A percentile compares a stretch with the other conserved stretches of the same genome.
Evolutionary conservation across 2,888 invertebrate genomes (phyloP).

Genomic region (Anoncus sp.): DNA sequence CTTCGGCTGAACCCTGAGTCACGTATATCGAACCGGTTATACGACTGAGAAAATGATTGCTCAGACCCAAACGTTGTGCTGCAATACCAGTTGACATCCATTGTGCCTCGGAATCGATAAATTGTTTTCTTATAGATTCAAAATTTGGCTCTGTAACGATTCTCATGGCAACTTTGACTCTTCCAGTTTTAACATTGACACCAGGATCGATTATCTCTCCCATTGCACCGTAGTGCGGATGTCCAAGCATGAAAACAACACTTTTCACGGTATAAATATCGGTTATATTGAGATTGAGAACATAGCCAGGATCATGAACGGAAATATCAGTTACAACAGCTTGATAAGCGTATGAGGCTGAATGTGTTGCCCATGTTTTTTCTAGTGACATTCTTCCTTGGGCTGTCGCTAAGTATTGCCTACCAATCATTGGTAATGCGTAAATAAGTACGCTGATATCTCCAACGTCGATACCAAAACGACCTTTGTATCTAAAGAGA

Average conservation of each 20-base stretch:
- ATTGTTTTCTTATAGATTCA: constrained; percentile 71
- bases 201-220: constrained; percentile 88
- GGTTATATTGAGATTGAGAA: constrained; percentile 83
- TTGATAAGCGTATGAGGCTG: constrained; percentile 89
- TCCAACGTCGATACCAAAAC: constrained; percentile 92
- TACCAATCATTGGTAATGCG: constrained; percentile 89
- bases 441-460: constrained; percentile 88
- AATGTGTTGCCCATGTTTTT: constrained; percentile 88
- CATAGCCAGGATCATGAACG: constrained; percentile 82
- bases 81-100: constrained; percentile 86
- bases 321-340: constrained; percentile 86
- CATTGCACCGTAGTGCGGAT: constrained; percentile 92
- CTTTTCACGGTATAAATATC: constrained; percentile 89
- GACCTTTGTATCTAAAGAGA: constrained; percentile 84
- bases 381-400: constrained; percentile 88
- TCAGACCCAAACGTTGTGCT: constrained; percentile 87
- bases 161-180: constrained; percentile 86
- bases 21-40: constrained; percentile 94
- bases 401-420: constrained; percentile 85
- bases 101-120: constrained; percentile 77
- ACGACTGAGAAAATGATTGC: constrained; percentile 90
- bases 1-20: constrained; percentile 72
- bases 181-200: constrained; percentile 84
- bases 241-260: constrained; percentile 90
- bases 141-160: constrained; percentile 85